Base-by-base conservation (phyloP, 2,888 invertebrate species). In the Lottia gigantea region DNA sequence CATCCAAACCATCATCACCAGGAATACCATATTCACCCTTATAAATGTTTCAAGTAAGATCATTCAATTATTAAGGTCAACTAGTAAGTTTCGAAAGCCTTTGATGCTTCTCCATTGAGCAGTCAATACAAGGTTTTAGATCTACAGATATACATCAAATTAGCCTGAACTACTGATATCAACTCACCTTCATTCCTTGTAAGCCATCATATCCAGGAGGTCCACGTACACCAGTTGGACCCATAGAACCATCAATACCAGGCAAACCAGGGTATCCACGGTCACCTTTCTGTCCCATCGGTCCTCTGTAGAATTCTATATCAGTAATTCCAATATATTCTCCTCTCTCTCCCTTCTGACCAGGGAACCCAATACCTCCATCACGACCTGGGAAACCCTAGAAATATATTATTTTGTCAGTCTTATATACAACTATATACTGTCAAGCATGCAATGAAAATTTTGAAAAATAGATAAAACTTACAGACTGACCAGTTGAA, bases 191-290 rank as follows among this genome's bases (percentile, higher is more conserved):
- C 64, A 67, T 62, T n/a, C 80, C 80, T 62, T 66, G 66, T 12
- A 67, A 47, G 61, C 81, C 81, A 74, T 67, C 71, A 16, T 67
- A 25, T n/a, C 80, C 82, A 3, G 71, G 70, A 23, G 67, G 25
- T 16, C 82, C 82, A 26, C 76, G 65, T 12, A 47, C n/a, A 15
- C 82, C 82, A 4, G 70, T 70, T 40, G 69, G 64, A 14, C 77
- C 77, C 72, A 74, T 74, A 19, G 73, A 55, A 12, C 77, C 77
- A 65, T 73, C 77, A 14, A 71, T 65, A 64, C 85, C 85, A 26
- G 82, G 81, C n/a, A 92, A 91, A 26, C 97, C 97, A 76, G 90
- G 90, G 76, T 94, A 94, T 0, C 96, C 97, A 46, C 88, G 88
- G 2, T 80, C 79, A 25, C 85, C 85, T 65, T 81, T 82, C 8